These are phyloP conservation scores for Misgurnus anguillicaudatus DNA, from an alignment of 2,113 vertebrate species.

Conservation along the genomic window DNA sequence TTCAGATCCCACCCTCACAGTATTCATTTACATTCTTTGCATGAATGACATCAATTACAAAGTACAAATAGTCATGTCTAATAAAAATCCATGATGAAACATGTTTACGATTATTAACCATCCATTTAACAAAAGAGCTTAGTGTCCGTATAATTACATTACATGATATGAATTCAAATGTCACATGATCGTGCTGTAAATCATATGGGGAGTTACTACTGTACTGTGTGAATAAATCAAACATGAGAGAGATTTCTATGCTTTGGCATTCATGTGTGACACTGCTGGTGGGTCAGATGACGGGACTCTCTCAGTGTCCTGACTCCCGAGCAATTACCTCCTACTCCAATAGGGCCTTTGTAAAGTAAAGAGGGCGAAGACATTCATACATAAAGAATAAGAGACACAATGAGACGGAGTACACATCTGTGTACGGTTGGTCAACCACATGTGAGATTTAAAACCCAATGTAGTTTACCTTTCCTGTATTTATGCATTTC, in stretches of 20 bases:
- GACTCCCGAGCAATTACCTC: slow-evolving; percentile 37
- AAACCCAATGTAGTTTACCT: no score
- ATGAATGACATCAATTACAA: background rate
- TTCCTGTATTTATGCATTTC: no score
- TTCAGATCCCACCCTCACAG: no score
- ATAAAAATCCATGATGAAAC: background rate
- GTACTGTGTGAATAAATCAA: slow-evolving; percentile 33
- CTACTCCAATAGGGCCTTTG: slow-evolving; percentile 48
- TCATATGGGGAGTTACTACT: slow-evolving; percentile 15
- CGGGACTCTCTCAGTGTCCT: slow-evolving; percentile 25
- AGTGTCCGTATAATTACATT: slow-evolving; percentile 28
- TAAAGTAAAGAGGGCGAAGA: slow-evolving; percentile 11
- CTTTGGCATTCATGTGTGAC: slow-evolving; percentile 38
- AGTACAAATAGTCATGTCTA: background rate
- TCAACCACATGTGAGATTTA: slow-evolving; percentile 50
- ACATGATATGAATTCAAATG: slow-evolving; percentile 1
- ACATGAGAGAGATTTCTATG: slow-evolving; percentile 15
- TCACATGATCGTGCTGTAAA: slow-evolving; percentile 23
- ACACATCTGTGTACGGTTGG: slow-evolving; percentile 17
- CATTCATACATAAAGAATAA: slow-evolving; percentile 35
- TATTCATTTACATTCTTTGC: background rate
- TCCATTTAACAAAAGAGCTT: slow-evolving; percentile 30
- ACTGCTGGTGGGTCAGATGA: slow-evolving; percentile 39
- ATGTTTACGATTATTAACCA: slow-evolving; percentile 1
- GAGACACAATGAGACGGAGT: slow-evolving; percentile 11